Conservation (phyloP, 2,888 invertebrate genomes). For the Pristionchus arcanus region DNA sequence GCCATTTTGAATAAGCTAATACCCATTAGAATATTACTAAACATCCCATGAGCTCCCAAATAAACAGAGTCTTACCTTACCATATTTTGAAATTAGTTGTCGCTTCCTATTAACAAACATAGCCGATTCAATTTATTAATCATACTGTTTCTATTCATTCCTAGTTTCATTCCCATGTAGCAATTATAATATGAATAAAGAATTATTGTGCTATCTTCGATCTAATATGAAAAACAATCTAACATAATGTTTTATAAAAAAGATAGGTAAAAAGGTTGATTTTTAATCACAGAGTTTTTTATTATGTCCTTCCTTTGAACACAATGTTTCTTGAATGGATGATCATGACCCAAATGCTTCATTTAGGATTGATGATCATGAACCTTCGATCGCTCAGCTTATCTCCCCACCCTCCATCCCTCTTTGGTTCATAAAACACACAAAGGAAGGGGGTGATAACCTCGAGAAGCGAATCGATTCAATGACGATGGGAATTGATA, state of each 20-base stretch:
- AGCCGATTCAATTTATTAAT: neutral
- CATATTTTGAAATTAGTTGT: neutral
- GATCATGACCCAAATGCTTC: no score
- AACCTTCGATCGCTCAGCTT: neutral
- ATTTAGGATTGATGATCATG: neutral
- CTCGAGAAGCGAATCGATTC: conserved; percentile 28
- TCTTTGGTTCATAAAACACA: conserved; percentile 17
- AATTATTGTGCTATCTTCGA: neutral
- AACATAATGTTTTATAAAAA: neutral
- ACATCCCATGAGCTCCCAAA: neutral
- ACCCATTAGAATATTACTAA: neutral
- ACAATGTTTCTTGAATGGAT: no score
- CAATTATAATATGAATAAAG: conserved; percentile 7
- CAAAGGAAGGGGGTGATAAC: conserved; percentile 45
- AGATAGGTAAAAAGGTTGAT: no score
- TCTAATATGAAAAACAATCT: neutral
- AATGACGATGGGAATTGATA: conserved; percentile 27
- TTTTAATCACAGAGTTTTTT: no score
- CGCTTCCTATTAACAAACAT: no score
- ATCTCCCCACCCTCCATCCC: neutral
- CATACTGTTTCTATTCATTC: neutral
- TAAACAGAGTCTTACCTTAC: neutral
- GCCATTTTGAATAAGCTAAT: neutral
- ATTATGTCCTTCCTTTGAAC: no score
- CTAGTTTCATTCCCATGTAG: conserved; percentile 11